phyloP scores from a whole-genome alignment of 2,113 vertebrate genomes.

The Tenrec ecaudatus region DNA sequence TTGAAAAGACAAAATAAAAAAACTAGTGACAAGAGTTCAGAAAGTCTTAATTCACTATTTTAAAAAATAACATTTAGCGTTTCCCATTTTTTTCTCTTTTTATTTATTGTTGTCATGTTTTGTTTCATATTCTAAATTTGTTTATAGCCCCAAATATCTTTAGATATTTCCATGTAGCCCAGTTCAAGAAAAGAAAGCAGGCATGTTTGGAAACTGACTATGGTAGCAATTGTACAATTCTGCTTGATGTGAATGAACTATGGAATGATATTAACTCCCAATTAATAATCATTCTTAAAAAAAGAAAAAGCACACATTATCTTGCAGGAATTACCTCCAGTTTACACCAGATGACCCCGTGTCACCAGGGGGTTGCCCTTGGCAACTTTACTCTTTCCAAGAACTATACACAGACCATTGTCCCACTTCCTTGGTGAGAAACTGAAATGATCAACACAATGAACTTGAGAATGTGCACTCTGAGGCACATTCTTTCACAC shows the following conservation, averaged over 20 bases:
- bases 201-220: no score
- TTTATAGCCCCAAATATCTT: neutral
- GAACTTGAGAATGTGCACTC: neutral
- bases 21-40: neutral
- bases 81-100: neutral
- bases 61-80: neutral
- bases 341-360: neutral
- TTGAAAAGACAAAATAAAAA: constrained; percentile 20
- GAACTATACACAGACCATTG: neutral
- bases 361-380: neutral
- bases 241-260: no score
- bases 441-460: constrained; percentile 35
- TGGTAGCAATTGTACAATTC: no score
- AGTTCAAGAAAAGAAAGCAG: neutral
- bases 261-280: no score
- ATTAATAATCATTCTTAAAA: no score
- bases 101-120: neutral
- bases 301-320: no score
- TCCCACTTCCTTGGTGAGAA: constrained; percentile 27
- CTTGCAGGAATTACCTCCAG: neutral
- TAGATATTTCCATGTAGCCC: neutral
- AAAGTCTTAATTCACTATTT: constrained; percentile 13
- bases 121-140: neutral
- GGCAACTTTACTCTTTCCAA: constrained; percentile 41
- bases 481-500: neutral